Conservation (phyloP, 1,140 invertebrate genomes). For the Rhagoletis pomonella region DNA sequence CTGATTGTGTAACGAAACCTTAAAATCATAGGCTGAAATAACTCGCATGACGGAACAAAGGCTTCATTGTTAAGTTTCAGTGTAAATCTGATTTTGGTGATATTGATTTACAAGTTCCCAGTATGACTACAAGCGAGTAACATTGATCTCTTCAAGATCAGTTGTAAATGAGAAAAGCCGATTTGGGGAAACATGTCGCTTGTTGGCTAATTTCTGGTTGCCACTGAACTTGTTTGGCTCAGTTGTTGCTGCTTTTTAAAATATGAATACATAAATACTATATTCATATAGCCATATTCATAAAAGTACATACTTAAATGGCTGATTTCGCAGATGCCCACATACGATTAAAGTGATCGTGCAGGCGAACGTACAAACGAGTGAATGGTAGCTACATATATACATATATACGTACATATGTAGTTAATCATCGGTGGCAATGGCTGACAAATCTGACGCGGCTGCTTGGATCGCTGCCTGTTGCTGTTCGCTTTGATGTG, state of each 20-base stretch:
- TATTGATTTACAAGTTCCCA: conserved; percentile 16
- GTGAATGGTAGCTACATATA: not conserved
- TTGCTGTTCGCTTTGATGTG: conserved; percentile 31
- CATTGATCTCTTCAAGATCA: not conserved
- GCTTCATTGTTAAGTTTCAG: conserved; percentile 20
- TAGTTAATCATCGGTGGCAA: conserved; percentile 46
- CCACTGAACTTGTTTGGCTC: too few relatives aligned
- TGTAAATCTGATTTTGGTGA: conserved; percentile 42
- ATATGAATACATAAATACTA: not conserved
- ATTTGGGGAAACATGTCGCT: conserved; percentile 8
- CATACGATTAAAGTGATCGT: conserved; percentile 43
- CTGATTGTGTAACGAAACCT: not conserved
- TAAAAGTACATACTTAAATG: not conserved
- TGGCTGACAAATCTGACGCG: conserved; percentile 46
- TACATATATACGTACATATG: not conserved
- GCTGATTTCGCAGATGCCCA: not conserved
- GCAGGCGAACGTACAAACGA: not conserved
- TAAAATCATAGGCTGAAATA: not conserved
- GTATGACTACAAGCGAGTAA: not conserved
- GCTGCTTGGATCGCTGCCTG: conserved; percentile 23
- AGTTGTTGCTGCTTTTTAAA: not conserved
- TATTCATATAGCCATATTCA: not conserved
- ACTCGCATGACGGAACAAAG: not conserved
- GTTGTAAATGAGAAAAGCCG: conserved; percentile 20
- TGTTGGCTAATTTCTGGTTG: conserved; percentile 8